phyloP scores from a whole-genome alignment of 1,140 invertebrate genomes.

The Drosophila takahashii region DNA sequence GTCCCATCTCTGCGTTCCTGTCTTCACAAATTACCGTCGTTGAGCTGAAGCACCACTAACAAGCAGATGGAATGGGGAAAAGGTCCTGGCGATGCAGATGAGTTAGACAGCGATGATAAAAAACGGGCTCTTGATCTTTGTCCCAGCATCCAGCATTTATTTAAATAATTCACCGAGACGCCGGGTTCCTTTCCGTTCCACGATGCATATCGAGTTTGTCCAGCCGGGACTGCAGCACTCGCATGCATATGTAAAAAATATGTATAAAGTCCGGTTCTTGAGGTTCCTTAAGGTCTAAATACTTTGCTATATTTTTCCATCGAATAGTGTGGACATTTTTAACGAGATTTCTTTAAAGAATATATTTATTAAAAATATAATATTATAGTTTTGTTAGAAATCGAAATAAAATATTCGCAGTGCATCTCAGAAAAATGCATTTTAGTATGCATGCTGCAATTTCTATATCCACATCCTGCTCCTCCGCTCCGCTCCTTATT shows the following conservation, averaged over 20 bases:
- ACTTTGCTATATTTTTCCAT: too few species aligned
- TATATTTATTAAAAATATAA: too few species aligned
- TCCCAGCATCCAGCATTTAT: conserved; percentile 33
- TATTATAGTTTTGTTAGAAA: too few species aligned
- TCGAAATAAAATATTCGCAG: background rate
- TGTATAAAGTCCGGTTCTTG: too few species aligned
- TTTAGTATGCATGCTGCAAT: conserved; percentile 62
- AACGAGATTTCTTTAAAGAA: too few species aligned
- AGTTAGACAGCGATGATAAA: conserved; percentile 55
- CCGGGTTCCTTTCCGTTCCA: conserved; percentile 2
- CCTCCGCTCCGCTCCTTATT: conserved; percentile 1
- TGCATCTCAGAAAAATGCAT: conserved; percentile 29
- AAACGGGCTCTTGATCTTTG: conserved; percentile 45
- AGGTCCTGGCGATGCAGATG: background rate
- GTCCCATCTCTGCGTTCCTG: background rate
- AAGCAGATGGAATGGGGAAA: conserved; percentile 18
- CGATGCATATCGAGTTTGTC: conserved; percentile 55
- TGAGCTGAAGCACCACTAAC: conserved; percentile 48
- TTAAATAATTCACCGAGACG: conserved; percentile 62
- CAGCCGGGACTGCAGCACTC: conserved; percentile 16
- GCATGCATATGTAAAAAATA: conserved; percentile 32
- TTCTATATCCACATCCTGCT: conserved; percentile 42
- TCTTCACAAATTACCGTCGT: conserved; percentile 57
- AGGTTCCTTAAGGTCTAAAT: too few species aligned
- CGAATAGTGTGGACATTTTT: too few species aligned